These are phyloP conservation scores for Pipistrellus pipistrellus DNA, from an alignment of 2,797 vertebrate genomes.

Conservation along the genomic window DNA sequence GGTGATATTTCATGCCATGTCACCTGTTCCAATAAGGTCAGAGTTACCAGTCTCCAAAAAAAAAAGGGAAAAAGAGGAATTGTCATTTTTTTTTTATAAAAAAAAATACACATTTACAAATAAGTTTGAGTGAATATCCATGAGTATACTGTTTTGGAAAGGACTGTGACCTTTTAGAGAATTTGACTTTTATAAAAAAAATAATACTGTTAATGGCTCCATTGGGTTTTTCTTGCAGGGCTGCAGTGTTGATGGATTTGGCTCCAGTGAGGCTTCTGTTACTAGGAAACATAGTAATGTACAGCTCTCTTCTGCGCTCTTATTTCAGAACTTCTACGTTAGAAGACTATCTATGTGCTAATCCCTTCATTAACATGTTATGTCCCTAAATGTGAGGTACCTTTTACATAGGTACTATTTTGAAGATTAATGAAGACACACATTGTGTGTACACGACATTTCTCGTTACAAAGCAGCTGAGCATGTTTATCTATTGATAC, in stretches of 20 bases:
- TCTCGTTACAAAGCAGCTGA: background rate
- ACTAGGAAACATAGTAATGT: background rate
- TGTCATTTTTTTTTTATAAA: background rate
- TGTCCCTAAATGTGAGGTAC: background rate
- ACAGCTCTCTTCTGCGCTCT: background rate
- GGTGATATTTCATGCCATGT: background rate
- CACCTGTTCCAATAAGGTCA: background rate
- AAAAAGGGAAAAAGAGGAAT: background rate
- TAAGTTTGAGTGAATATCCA: slow-evolving; percentile 14
- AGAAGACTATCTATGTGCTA: background rate
- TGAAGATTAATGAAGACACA: background rate
- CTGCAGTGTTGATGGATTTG: background rate
- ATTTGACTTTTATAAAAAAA: background rate
- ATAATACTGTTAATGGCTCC: background rate
- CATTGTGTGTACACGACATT: background rate
- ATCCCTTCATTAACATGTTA: background rate
- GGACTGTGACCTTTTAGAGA: slow-evolving; percentile 32
- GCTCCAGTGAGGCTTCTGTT: background rate
- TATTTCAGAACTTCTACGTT: background rate
- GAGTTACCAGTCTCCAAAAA: background rate
- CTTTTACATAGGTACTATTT: background rate
- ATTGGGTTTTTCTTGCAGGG: background rate
- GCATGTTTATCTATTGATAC: background rate
- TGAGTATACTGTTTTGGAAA: slow-evolving; percentile 17
- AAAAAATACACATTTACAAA: background rate